phyloP scores from a whole-genome alignment of 2,888 invertebrate species.

The Blastobasis adustella region DNA sequence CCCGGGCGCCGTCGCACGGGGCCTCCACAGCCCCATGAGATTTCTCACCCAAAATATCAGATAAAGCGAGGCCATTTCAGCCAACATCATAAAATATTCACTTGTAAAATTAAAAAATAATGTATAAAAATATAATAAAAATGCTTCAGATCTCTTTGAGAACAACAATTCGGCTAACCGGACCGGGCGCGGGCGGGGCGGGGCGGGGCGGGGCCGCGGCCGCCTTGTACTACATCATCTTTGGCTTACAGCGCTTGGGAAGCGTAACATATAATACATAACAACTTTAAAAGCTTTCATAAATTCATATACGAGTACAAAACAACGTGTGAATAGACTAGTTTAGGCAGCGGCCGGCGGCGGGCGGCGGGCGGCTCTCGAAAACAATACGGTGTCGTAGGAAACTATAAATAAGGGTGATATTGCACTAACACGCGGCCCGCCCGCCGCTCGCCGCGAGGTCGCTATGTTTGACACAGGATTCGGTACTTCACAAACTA shows the following conservation, averaged over 20 bases:
- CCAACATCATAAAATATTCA: background rate
- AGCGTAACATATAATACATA: slow-evolving; percentile 50
- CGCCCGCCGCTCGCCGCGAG: slow-evolving; percentile 8
- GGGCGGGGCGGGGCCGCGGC: background rate
- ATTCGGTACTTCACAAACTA: slow-evolving; percentile 14
- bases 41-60: background rate
- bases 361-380: no score
- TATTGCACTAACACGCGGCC: no score
- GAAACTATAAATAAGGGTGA: no score
- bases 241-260: slow-evolving; percentile 61
- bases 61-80: background rate
- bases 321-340: slow-evolving; percentile 8
- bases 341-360: no score
- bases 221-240: slow-evolving; percentile 50
- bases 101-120: no score
- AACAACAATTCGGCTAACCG: no score
- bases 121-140: no score
- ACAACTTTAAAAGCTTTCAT: slow-evolving; percentile 30
- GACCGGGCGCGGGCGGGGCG: background rate
- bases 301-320: slow-evolving; percentile 25
- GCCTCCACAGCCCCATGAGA: no score
- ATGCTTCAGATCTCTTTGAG: no score
- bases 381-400: no score
- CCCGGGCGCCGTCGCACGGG: no score
- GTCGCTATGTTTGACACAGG: slow-evolving; percentile 50